Evolutionary conservation across 2,888 invertebrate genomes (phyloP).

Genomic region (Dicroscelio sp.): DNA sequence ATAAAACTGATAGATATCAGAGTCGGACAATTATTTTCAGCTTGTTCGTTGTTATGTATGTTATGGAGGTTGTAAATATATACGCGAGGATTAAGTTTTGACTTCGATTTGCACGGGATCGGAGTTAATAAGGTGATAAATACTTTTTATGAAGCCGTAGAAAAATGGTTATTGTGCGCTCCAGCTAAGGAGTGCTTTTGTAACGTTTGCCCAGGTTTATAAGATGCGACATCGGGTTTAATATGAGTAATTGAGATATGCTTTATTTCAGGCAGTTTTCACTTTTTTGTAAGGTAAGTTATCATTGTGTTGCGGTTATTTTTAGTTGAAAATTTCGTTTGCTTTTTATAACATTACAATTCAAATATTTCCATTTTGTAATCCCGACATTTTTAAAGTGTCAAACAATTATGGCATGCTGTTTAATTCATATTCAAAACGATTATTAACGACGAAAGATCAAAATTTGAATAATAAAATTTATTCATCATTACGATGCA

Average conservation of each 20-base stretch:
- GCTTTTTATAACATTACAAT: not conserved
- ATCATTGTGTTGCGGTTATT: too few relatives aligned
- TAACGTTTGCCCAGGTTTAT: conserved; percentile 31
- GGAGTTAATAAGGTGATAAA: conserved; percentile 77
- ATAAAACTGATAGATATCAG: conserved; percentile 54
- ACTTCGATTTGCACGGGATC: conserved; percentile 65
- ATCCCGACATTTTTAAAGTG: too few relatives aligned
- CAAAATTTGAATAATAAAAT: not conserved
- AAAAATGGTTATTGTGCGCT: conserved; percentile 72
- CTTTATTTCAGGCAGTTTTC: conserved; percentile 8
- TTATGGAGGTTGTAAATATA: conserved; percentile 67
- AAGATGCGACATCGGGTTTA: not conserved
- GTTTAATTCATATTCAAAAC: too few relatives aligned
- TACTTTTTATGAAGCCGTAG: conserved; percentile 75
- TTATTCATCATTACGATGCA: not conserved
- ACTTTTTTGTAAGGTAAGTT: too few relatives aligned
- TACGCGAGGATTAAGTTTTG: conserved; percentile 60
- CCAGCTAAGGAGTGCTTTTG: conserved; percentile 48
- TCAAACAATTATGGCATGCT: too few relatives aligned
- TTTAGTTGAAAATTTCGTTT: too few relatives aligned
- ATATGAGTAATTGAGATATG: conserved; percentile 49
- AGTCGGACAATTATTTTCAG: conserved; percentile 63
- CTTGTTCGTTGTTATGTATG: conserved; percentile 69
- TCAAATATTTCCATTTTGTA: too few relatives aligned
- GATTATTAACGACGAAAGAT: not conserved